Percentiles rank a stretch among this genome's conserved stretches.
Conservation (phyloP, 2,113 vertebrate genomes). For the Argyrosomus japonicus region DNA sequence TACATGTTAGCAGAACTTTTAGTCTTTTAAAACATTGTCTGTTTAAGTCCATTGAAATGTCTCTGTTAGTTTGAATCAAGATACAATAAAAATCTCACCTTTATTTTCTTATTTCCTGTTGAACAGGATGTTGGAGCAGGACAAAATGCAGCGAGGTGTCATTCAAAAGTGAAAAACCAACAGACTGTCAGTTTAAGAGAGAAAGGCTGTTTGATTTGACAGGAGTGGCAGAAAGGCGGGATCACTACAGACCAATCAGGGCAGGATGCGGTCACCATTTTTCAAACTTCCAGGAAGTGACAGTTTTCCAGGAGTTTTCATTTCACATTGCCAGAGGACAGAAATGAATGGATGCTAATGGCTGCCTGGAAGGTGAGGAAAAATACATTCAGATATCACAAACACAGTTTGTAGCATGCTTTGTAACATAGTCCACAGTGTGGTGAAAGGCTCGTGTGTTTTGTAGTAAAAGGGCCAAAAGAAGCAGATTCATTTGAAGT, state of each 20-base stretch:
- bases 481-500: background rate
- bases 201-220: background rate
- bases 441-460: background rate
- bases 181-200: background rate
- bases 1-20: background rate
- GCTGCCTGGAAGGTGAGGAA: conserved; percentile 2
- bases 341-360: background rate
- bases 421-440: background rate
- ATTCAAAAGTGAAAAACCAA: background rate
- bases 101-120: background rate
- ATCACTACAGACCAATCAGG: background rate
- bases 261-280: background rate
- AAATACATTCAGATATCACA: too few relatives aligned
- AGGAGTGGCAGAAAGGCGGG: background rate
- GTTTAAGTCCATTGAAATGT: background rate
- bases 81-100: background rate
- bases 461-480: background rate
- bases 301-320: background rate
- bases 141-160: background rate
- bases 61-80: background rate
- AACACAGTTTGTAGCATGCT: background rate
- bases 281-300: conserved; percentile 10
- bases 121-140: background rate
- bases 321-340: background rate
- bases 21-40: background rate